These are phyloP conservation scores for Atractosteus spatula DNA, from an alignment of 2,113 vertebrate genomes.

Conservation along the genomic window DNA sequence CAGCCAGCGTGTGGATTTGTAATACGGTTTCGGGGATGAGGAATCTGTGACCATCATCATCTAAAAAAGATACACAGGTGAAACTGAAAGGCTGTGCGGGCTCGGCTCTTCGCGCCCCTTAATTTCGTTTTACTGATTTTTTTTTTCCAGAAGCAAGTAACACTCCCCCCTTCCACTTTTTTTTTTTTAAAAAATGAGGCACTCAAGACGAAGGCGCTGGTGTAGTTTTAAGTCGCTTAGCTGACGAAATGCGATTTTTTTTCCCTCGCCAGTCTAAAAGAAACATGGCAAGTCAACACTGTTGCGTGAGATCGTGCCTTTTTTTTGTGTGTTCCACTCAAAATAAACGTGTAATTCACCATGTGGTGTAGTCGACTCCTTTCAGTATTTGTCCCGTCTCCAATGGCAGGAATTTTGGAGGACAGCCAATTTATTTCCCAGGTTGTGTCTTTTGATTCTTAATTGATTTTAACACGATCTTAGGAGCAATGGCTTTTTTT, in stretches of 20 bases:
- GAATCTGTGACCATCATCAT: slow-evolving; percentile 35
- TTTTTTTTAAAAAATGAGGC: slow-evolving; percentile 20
- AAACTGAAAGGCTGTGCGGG: slow-evolving; percentile 32
- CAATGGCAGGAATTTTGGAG: slow-evolving; percentile 14
- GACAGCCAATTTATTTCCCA: slow-evolving; percentile 3
- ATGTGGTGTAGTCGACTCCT: slow-evolving; percentile 1
- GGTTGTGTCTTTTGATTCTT: slow-evolving; percentile 18
- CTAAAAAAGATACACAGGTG: slow-evolving; percentile 46
- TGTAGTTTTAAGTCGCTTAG: slow-evolving; percentile 8
- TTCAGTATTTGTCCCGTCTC: slow-evolving; percentile 10
- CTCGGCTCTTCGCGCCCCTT: slow-evolving; percentile 9
- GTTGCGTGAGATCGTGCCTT: background rate
- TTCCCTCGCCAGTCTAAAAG: background rate
- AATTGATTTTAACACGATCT: slow-evolving; percentile 23
- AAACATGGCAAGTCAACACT: background rate
- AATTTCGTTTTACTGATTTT: slow-evolving; percentile 7
- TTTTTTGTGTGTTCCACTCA: background rate
- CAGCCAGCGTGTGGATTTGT: slow-evolving; percentile 30
- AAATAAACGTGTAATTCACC: background rate
- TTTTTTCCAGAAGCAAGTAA: slow-evolving; percentile 9
- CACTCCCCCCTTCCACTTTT: background rate
- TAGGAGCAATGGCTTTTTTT: slow-evolving; percentile 1
- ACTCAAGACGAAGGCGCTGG: slow-evolving; percentile 6
- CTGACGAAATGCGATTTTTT: background rate
- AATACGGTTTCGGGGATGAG: slow-evolving; percentile 36